phyloP scores from a whole-genome alignment of 2,888 invertebrate genomes.

The Melanotus villosus region DNA sequence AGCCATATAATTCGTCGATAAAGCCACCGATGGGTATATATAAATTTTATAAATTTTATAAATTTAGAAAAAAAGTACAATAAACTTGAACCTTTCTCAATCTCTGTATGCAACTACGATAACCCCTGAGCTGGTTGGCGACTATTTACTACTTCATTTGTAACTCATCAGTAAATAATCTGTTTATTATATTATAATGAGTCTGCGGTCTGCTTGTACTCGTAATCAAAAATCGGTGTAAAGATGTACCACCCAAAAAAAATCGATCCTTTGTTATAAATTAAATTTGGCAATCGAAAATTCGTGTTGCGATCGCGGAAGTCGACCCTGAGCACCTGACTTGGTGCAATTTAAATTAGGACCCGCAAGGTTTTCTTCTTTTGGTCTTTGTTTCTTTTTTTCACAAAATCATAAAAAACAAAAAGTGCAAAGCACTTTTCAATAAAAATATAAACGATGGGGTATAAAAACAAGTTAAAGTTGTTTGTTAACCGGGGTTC shows the following conservation, averaged over 20 bases:
- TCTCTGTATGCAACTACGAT: slow-evolving; percentile 24
- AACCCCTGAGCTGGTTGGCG: slow-evolving; percentile 18
- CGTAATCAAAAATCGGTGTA: neutral
- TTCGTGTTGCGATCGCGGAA: slow-evolving; percentile 2
- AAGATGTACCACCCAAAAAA: too few relatives aligned
- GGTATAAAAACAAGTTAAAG: neutral
- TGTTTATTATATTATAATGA: slow-evolving; percentile 10
- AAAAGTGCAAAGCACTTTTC: neutral
- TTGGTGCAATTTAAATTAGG: too few relatives aligned
- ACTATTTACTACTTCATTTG: slow-evolving; percentile 21
- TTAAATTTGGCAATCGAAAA: neutral
- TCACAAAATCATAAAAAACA: neutral
- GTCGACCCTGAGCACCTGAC: too few relatives aligned
- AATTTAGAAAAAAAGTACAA: slow-evolving; percentile 21
- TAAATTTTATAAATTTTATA: too few relatives aligned
- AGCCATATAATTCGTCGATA: neutral
- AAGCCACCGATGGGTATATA: too few relatives aligned
- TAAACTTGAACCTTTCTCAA: slow-evolving; percentile 26
- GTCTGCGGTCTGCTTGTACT: neutral
- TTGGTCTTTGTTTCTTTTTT: neutral
- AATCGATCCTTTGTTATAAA: neutral
- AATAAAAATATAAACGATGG: neutral
- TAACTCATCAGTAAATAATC: slow-evolving; percentile 6
- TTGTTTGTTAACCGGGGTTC: slow-evolving; percentile 7
- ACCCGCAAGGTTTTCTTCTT: too few relatives aligned